Percentiles rank a stretch among this genome's conserved stretches.
phyloP scores from a whole-genome alignment of 2,797 vertebrate genomes.

The Echeneis naucrates region DNA sequence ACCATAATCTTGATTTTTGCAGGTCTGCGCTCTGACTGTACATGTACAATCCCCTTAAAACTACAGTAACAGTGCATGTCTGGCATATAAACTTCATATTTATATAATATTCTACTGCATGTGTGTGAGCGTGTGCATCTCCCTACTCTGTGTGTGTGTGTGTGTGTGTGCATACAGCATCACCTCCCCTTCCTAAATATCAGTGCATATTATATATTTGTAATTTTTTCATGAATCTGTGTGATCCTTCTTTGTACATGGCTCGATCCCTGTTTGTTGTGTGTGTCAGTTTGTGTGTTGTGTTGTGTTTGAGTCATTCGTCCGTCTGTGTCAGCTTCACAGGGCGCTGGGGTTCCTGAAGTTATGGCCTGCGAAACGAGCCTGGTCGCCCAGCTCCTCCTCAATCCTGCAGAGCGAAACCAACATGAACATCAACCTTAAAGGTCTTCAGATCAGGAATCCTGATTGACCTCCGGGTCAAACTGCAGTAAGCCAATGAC shows the following conservation, averaged over 20 bases:
- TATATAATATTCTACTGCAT: constrained; percentile 50
- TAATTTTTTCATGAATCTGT: constrained; percentile 19
- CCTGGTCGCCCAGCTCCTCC: constrained; percentile 94
- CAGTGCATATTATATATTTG: constrained; percentile 69
- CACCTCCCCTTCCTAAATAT: constrained; percentile 40
- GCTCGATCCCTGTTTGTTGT: constrained; percentile 52
- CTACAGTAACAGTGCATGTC: constrained; percentile 81
- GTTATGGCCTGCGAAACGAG: constrained; percentile 95
- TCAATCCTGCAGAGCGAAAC: constrained; percentile 87
- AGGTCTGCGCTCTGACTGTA: constrained; percentile 54
- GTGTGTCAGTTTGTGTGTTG: constrained; percentile 17
- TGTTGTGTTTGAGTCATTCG: constrained; percentile 43
- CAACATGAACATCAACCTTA: not conserved
- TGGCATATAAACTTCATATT: constrained; percentile 64
- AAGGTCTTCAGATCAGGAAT: too few relatives aligned
- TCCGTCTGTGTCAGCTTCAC: constrained; percentile 82
- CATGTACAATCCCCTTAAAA: constrained; percentile 62
- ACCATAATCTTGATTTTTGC: constrained; percentile 35
- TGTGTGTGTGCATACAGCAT: constrained; percentile 53
- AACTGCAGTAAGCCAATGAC: too few relatives aligned
- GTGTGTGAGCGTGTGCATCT: constrained; percentile 50
- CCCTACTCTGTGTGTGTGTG: constrained; percentile 13
- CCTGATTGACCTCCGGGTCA: too few relatives aligned
- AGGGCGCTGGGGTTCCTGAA: constrained; percentile 97
- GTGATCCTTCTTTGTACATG: constrained; percentile 57